Evolutionary conservation across 92 coral and sea anemone species (phyloP).

Genomic region (Palythoa heliodiscus): DNA sequence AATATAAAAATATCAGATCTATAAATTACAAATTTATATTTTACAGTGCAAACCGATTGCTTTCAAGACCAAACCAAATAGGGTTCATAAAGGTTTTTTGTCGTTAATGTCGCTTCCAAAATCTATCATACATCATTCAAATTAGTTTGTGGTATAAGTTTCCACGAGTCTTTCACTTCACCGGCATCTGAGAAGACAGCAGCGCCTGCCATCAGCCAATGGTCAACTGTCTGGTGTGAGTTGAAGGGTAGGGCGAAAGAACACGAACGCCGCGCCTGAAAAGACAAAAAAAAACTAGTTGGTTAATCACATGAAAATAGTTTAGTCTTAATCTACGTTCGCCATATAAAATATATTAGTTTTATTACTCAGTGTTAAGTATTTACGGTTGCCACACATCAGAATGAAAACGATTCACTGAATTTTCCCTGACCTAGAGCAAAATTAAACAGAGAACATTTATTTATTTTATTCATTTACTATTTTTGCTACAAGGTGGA

Average conservation of each 20-base stretch:
- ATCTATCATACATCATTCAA: not conserved
- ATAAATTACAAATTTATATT: not conserved
- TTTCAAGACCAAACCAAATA: not conserved
- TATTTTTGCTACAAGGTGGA: too few relatives aligned
- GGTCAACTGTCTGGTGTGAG: slow-evolving; percentile 68
- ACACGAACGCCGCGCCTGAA: slow-evolving; percentile 78
- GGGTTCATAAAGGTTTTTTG: not conserved
- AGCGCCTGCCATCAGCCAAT: slow-evolving; percentile 76
- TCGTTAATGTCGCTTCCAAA: not conserved
- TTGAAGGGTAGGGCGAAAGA: slow-evolving; percentile 79
- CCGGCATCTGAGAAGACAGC: slow-evolving; percentile 92
- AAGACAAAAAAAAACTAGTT: not conserved
- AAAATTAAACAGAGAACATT: too few relatives aligned
- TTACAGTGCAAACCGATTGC: slow-evolving; percentile 5
- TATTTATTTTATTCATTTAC: too few relatives aligned
- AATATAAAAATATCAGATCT: slow-evolving; percentile 24
- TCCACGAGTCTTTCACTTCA: slow-evolving; percentile 78
- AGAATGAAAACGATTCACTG: too few relatives aligned
- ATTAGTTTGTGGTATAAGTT: slow-evolving; percentile 57
- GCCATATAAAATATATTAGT: too few relatives aligned
- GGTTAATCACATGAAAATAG: not conserved
- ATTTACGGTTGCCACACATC: too few relatives aligned
- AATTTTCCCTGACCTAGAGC: too few relatives aligned
- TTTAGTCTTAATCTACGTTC: not conserved
- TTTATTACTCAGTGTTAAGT: too few relatives aligned